phyloP scores from a whole-genome alignment of 2,888 invertebrate genomes.

The Agonopterix subpropinquella region DNA sequence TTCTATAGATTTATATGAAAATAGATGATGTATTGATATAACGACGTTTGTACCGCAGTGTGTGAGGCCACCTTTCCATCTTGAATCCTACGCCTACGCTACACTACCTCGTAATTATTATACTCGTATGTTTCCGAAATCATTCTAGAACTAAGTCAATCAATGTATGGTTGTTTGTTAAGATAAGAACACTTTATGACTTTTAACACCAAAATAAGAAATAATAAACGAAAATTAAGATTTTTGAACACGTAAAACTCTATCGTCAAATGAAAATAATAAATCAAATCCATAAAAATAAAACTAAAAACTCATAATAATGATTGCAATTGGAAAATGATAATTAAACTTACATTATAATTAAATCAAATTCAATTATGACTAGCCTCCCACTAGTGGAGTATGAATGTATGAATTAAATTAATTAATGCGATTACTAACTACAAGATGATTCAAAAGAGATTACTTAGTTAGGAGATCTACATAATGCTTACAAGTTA shows the following conservation, averaged over 20 bases:
- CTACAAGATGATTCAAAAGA: slow-evolving; percentile 25
- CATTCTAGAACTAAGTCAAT: too few species aligned
- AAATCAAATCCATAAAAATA: slow-evolving; percentile 15
- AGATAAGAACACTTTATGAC: not conserved
- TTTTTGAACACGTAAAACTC: not conserved
- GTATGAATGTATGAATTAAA: slow-evolving; percentile 34
- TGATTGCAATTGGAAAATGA: slow-evolving; percentile 35
- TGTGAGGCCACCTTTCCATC: slow-evolving; percentile 35
- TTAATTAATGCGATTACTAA: slow-evolving; percentile 25
- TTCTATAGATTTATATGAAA: slow-evolving; percentile 46
- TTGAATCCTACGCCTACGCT: slow-evolving; percentile 5
- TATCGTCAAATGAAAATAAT: not conserved
- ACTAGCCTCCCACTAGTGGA: slow-evolving; percentile 51
- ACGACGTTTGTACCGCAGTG: slow-evolving; percentile 56
- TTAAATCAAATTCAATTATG: slow-evolving; percentile 34
- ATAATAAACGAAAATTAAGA: slow-evolving; percentile 1
- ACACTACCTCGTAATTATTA: not conserved
- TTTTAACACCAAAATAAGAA: slow-evolving; percentile 1
- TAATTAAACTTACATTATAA: slow-evolving; percentile 25
- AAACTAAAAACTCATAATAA: slow-evolving; percentile 20
- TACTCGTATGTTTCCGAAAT: too few species aligned
- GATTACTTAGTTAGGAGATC: slow-evolving; percentile 54
- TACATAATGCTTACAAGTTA: slow-evolving; percentile 40
- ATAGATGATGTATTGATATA: slow-evolving; percentile 54
- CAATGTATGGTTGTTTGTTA: slow-evolving; percentile 1